Evolutionary conservation across 2,888 invertebrate species (phyloP).

Genomic region (Plemyria rubiginata): DNA sequence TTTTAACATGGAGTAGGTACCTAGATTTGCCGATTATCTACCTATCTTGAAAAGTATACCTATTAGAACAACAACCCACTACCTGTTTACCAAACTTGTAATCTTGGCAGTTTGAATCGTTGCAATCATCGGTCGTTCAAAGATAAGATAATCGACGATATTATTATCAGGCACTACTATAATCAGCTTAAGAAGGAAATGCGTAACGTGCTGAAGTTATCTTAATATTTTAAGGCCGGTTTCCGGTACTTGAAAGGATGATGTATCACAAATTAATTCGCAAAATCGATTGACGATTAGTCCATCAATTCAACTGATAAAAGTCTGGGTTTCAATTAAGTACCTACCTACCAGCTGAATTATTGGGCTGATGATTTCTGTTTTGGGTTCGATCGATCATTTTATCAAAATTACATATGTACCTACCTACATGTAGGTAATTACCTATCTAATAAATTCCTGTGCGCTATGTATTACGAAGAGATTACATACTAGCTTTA

Average conservation of each 20-base stretch:
- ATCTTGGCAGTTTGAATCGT: not conserved
- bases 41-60: not conserved
- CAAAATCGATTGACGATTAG: not conserved
- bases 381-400: too few relatives aligned
- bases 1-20: too few relatives aligned
- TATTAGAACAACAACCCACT: not conserved
- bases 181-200: not conserved
- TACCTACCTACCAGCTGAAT: not conserved
- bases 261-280: not conserved
- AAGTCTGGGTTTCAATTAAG: not conserved
- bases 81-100: not conserved
- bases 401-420: too few relatives aligned
- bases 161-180: not conserved
- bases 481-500: too few relatives aligned
- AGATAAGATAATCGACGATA: not conserved
- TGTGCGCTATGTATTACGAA: too few relatives aligned
- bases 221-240: too few relatives aligned
- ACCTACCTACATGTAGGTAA: too few relatives aligned
- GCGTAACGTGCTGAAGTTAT: not conserved
- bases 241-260: not conserved
- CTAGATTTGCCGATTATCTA: not conserved
- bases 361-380: too few relatives aligned
- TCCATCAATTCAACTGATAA: not conserved
- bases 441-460: too few relatives aligned
- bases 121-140: not conserved